Percentiles rank a stretch among this genome's conserved stretches.
These are phyloP conservation scores for Lepisosteus oculatus DNA, from an alignment of 2,113 vertebrate species.

Conservation along the genomic window DNA sequence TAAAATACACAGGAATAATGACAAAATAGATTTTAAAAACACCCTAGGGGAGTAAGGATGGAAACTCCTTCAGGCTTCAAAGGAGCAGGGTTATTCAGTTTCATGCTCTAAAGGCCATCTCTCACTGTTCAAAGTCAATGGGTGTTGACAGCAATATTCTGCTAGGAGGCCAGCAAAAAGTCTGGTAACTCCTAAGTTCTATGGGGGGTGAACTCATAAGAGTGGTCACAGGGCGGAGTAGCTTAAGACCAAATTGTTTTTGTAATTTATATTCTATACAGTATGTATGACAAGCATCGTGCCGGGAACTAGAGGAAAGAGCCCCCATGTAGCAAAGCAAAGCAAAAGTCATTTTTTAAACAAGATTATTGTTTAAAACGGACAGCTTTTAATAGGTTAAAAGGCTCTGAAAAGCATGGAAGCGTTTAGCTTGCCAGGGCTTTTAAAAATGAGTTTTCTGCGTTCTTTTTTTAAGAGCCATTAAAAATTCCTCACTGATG, in stretches of 20 bases:
- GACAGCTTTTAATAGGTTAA: no score
- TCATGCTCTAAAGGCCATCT: constrained; percentile 15
- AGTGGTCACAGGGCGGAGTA: background rate
- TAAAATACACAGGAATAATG: background rate
- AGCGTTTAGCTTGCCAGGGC: no score
- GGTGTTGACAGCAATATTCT: constrained; percentile 12
- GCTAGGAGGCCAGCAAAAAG: background rate
- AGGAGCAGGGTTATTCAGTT: constrained; percentile 2
- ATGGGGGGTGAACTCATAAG: background rate
- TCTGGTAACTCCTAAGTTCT: background rate
- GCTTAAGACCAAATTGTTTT: background rate
- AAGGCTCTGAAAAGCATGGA: no score
- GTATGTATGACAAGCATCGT: background rate
- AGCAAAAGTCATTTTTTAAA: background rate
- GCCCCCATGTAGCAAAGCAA: background rate
- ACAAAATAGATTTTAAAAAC: constrained; percentile 12
- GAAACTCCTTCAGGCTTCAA: constrained; percentile 14
- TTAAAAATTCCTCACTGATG: no score
- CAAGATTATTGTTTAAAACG: background rate
- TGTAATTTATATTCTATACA: constrained; percentile 1
- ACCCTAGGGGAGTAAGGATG: constrained; percentile 6
- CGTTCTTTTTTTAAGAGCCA: no score
- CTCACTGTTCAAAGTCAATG: constrained; percentile 18
- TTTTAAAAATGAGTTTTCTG: no score
- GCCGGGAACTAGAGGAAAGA: no score